Percentiles rank a stretch among this genome's conserved stretches.
Evolutionary conservation across 2,888 invertebrate species (phyloP).

Genomic region (Aplocera efformata): DNA sequence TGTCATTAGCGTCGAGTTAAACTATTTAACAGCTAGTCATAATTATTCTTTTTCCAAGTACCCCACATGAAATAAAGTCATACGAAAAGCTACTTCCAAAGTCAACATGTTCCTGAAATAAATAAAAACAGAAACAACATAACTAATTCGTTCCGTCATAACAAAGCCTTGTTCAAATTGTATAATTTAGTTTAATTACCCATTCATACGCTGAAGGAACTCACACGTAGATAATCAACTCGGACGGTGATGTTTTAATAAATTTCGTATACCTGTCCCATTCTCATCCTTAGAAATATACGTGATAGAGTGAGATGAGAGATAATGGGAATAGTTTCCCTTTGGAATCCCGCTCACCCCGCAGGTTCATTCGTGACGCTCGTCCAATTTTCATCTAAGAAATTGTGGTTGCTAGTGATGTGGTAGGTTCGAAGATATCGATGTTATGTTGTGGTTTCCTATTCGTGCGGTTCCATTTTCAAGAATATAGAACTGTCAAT

Average conservation of each 20-base stretch:
- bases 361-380: constrained; percentile 58
- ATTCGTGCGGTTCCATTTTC: too few species aligned
- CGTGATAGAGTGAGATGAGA: constrained; percentile 24
- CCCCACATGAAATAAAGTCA: too few species aligned
- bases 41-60: too few species aligned
- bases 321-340: constrained; percentile 38
- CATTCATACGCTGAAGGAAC: constrained; percentile 59
- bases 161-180: constrained; percentile 55
- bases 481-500: too few species aligned
- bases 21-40: too few species aligned
- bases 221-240: constrained; percentile 69
- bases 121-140: constrained; percentile 33
- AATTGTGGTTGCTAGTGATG: constrained; percentile 42
- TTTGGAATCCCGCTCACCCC: constrained; percentile 36
- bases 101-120: constrained; percentile 24
- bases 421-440: constrained; percentile 18
- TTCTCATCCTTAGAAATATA: constrained; percentile 21
- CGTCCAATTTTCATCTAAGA: constrained; percentile 57
- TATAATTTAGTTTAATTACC: constrained; percentile 61
- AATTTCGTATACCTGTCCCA: constrained; percentile 46
- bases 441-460: background rate
- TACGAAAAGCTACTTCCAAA: too few species aligned
- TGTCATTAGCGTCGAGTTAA: too few species aligned
- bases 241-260: constrained; percentile 60
- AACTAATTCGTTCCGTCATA: constrained; percentile 35